Percentiles rank a stretch among this genome's conserved stretches.
These are phyloP conservation scores for Tethya wilhelma DNA, from an alignment of 37 sponge, comb jelly and placozoan species.

Conservation along the genomic window DNA sequence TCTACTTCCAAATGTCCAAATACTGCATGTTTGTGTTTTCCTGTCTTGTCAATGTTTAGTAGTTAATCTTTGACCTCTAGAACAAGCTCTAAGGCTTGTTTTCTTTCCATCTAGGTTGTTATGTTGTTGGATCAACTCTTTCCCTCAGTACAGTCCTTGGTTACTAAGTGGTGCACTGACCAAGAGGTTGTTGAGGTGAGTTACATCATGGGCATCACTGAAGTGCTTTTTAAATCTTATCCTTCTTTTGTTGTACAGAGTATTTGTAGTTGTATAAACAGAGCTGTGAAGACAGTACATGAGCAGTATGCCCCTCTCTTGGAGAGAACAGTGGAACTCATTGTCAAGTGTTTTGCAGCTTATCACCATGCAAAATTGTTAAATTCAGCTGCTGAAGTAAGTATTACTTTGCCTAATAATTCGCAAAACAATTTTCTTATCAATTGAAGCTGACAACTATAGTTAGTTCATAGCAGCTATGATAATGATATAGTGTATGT, in stretches of 20 bases:
- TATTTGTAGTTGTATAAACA: slow-evolving; percentile 55
- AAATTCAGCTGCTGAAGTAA: slow-evolving; percentile 58
- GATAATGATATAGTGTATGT: too few relatives aligned
- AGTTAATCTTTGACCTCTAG: background rate
- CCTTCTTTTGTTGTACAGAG: slow-evolving; percentile 15
- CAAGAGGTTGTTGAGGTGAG: slow-evolving; percentile 63
- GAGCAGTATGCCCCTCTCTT: slow-evolving; percentile 66
- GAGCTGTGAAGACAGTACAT: slow-evolving; percentile 39
- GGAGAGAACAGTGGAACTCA: slow-evolving; percentile 60
- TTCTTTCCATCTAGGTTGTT: slow-evolving; percentile 28
- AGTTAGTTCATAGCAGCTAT: too few relatives aligned
- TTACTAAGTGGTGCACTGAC: slow-evolving; percentile 61
- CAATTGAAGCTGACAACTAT: too few relatives aligned
- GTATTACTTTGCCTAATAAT: too few relatives aligned
- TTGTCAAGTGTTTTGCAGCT: slow-evolving; percentile 65
- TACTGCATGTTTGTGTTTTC: too few relatives aligned
- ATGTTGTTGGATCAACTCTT: slow-evolving; percentile 48
- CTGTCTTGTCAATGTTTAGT: background rate
- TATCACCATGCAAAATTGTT: slow-evolving; percentile 55
- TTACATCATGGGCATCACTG: background rate
- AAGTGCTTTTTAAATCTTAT: background rate
- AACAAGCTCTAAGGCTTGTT: background rate
- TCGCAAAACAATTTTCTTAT: too few relatives aligned
- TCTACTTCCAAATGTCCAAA: too few relatives aligned
- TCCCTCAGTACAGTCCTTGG: slow-evolving; percentile 47